phyloP scores from a whole-genome alignment of 2,113 vertebrate species.

The Lamprotornis superbus region DNA sequence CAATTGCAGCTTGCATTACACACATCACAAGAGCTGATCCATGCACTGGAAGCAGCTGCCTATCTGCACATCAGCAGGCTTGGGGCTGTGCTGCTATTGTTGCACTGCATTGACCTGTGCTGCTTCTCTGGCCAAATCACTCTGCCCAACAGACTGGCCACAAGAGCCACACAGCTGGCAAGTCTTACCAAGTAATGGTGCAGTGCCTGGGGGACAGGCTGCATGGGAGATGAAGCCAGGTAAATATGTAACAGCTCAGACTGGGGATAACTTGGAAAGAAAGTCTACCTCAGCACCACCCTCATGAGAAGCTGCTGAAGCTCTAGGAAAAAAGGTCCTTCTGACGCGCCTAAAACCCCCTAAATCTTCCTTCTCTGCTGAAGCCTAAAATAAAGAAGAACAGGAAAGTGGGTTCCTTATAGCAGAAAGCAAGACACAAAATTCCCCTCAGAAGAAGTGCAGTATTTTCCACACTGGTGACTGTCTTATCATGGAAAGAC shows the following conservation, averaged over 20 bases:
- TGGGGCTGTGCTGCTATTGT: neutral
- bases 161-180: neutral
- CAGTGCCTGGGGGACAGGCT: neutral
- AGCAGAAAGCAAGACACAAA: slow-evolving; percentile 5
- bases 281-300: neutral
- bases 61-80: neutral
- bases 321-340: neutral
- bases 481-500: slow-evolving; percentile 49
- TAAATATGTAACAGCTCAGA: neutral
- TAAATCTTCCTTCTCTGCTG: neutral
- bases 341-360: neutral
- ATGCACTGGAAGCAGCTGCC: neutral
- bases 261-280: neutral
- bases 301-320: neutral
- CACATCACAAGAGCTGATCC: neutral
- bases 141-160: neutral
- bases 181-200: neutral
- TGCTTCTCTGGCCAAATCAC: neutral
- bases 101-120: rapidly evolving
- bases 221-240: neutral
- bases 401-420: slow-evolving; percentile 7
- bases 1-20: neutral
- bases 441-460: slow-evolving; percentile 31
- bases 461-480: slow-evolving; percentile 46
- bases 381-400: slow-evolving; percentile 39